Conservation (phyloP, 2,113 vertebrate species). For the Thamnophis sirtalis region DNA sequence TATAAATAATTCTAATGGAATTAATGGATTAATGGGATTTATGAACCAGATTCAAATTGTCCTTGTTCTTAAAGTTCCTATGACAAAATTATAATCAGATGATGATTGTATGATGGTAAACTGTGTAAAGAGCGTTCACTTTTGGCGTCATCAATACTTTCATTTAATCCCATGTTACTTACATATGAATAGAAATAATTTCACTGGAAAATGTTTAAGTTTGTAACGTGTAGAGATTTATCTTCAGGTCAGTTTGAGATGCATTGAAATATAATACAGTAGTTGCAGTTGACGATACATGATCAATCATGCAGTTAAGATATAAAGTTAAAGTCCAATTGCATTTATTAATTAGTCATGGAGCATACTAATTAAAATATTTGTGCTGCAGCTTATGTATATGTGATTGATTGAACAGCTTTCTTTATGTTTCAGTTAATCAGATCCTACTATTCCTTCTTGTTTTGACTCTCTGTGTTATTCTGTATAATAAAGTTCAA, state of each 20-base stretch:
- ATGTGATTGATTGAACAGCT: slow-evolving; percentile 1
- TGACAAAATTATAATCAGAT: neutral
- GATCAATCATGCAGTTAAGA: neutral
- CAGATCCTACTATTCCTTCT: slow-evolving; percentile 82
- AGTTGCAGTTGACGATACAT: neutral
- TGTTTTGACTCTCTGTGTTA: slow-evolving; percentile 77
- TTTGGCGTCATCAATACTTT: neutral
- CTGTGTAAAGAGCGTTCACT: neutral
- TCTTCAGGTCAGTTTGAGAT: neutral
- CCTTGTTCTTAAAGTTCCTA: neutral
- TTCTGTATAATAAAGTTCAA: slow-evolving; percentile 82
- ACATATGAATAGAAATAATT: neutral
- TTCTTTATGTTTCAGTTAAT: slow-evolving; percentile 76
- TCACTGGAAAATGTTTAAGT: neutral
- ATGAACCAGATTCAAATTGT: neutral
- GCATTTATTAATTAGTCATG: neutral
- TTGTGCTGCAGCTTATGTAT: neutral
- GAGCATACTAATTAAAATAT: neutral
- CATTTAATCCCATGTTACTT: neutral
- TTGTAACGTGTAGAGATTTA: neutral
- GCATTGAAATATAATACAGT: neutral
- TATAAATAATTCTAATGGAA: neutral
- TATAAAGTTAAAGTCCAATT: neutral
- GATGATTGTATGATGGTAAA: neutral
- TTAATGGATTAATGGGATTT: neutral